A percentile compares a stretch with the other conserved stretches of the same genome.
Conservation (phyloP, 2,113 vertebrate species). For the Salvelinus namaycush region DNA sequence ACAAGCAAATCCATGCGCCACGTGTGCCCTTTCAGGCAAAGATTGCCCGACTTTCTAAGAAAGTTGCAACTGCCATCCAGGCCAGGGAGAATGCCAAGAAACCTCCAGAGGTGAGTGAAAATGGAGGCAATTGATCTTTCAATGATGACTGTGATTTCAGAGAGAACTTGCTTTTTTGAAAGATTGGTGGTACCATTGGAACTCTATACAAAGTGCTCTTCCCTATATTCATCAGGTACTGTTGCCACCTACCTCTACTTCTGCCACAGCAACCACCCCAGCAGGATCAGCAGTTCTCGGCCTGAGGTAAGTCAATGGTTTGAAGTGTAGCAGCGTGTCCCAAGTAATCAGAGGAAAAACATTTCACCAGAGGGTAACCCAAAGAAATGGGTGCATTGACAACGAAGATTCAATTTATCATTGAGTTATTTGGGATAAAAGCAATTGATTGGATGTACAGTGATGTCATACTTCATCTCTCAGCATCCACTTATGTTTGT, state of each 20-base stretch:
- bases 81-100: neutral
- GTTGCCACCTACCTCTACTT: no score
- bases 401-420: neutral
- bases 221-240: no score
- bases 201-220: neutral
- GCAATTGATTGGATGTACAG: neutral
- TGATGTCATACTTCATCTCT: neutral
- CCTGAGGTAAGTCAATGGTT: neutral
- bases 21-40: neutral
- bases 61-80: neutral
- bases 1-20: neutral
- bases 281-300: neutral
- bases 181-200: neutral
- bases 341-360: neutral
- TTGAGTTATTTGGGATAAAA: neutral
- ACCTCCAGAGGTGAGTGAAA: neutral
- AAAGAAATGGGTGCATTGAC: neutral
- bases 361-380: neutral
- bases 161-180: neutral
- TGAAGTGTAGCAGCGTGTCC: neutral
- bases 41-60: neutral
- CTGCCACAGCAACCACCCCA: neutral
- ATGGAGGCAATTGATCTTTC: neutral
- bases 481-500: no score
- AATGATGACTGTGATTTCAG: neutral